Percentiles rank a stretch among this genome's conserved stretches.
phyloP scores from a whole-genome alignment of 2,888 invertebrate genomes.

The Agapostemon virescens region DNA sequence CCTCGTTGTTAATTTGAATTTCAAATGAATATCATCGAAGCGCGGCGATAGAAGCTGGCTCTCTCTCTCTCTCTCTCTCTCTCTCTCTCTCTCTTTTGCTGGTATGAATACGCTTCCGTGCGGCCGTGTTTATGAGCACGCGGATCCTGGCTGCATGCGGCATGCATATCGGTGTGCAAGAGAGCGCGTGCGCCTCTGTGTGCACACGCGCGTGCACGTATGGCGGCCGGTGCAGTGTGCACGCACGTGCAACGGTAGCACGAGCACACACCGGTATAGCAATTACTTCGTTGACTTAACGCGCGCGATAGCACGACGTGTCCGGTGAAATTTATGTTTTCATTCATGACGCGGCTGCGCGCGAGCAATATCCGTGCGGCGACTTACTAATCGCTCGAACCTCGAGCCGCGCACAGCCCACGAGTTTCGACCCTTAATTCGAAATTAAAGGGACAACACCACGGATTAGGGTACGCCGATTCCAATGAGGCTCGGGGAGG shows the following conservation, averaged over 20 bases:
- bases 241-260: slow-evolving; percentile 35
- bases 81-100: background rate
- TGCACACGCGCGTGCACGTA: background rate
- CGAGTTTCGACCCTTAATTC: slow-evolving; percentile 61
- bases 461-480: slow-evolving; percentile 62
- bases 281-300: slow-evolving; percentile 61
- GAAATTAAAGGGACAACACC: slow-evolving; percentile 68
- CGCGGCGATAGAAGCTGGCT: slow-evolving; percentile 25
- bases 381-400: slow-evolving; percentile 61
- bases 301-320: slow-evolving; percentile 56
- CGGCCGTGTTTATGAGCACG: background rate
- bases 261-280: slow-evolving; percentile 42
- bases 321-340: slow-evolving; percentile 57
- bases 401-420: slow-evolving; percentile 19
- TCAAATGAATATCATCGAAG: slow-evolving; percentile 54
- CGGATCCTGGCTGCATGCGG: too few relatives aligned
- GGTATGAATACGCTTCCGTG: slow-evolving; percentile 12
- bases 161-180: background rate
- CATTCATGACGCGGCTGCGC: slow-evolving; percentile 50
- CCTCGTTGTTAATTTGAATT: slow-evolving; percentile 47
- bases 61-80: background rate
- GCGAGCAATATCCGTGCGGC: slow-evolving; percentile 49
- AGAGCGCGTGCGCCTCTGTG: too few relatives aligned
- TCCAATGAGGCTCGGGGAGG: slow-evolving; percentile 37
- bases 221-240: slow-evolving; percentile 4